A percentile compares a stretch with the other conserved stretches of the same genome.
Evolutionary conservation across 2,797 vertebrate genomes (phyloP).

Genomic region (Morelia viridis): DNA sequence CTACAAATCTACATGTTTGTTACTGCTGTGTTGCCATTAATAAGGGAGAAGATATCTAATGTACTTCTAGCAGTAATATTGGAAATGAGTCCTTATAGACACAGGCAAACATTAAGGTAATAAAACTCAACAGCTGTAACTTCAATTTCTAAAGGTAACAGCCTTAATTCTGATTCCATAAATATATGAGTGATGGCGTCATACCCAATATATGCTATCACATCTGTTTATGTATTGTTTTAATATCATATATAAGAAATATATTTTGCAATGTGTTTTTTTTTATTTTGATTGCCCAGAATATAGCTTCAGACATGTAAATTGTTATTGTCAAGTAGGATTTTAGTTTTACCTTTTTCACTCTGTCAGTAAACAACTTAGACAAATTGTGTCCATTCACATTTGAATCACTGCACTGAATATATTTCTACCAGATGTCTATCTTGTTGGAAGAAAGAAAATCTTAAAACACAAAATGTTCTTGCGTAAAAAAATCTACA

Average conservation of each 20-base stretch:
- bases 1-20: neutral
- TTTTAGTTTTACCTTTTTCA: neutral
- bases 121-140: neutral
- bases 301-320: neutral
- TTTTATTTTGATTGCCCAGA: neutral
- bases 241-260: neutral
- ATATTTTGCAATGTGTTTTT: neutral
- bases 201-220: neutral
- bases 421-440: neutral
- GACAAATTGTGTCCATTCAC: neutral
- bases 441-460: neutral
- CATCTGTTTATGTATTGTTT: neutral
- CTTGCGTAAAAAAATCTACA: neutral
- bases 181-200: neutral
- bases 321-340: neutral
- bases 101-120: neutral
- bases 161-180: neutral
- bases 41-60: neutral
- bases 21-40: neutral
- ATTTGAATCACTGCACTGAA: neutral
- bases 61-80: neutral
- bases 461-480: neutral
- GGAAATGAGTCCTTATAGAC: neutral
- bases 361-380: neutral
- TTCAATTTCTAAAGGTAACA: neutral